Evolutionary conservation across 2,113 vertebrate species (phyloP).

Genomic region (Tenebrosternarchus preto): DNA sequence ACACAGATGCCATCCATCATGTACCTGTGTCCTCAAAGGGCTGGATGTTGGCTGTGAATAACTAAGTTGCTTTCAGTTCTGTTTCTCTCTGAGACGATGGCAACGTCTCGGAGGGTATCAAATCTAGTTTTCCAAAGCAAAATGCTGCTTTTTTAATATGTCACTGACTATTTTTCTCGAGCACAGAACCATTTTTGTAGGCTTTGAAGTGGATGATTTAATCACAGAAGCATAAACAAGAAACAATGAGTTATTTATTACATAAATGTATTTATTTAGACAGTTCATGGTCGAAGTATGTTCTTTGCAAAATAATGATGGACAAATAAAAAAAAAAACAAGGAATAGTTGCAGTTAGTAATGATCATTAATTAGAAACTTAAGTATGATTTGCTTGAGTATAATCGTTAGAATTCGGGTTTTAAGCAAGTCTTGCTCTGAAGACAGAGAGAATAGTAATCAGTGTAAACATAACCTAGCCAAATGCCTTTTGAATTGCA

Average conservation of each 20-base stretch:
- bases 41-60: background rate
- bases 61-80: background rate
- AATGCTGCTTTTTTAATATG: background rate
- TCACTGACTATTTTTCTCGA: conserved; percentile 2
- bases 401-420: conserved; percentile 28
- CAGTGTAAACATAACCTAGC: conserved; percentile 26
- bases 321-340: background rate
- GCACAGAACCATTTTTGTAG: background rate
- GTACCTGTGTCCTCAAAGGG: background rate
- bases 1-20: background rate
- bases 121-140: conserved; percentile 5
- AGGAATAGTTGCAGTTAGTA: background rate
- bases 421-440: background rate
- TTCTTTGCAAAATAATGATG: no score
- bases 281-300: background rate
- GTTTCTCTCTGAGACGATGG: background rate
- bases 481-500: conserved; percentile 30
- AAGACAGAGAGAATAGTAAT: conserved; percentile 18
- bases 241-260: background rate
- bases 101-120: background rate
- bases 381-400: background rate
- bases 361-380: background rate
- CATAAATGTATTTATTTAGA: background rate
- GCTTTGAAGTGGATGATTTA: background rate
- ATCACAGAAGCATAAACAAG: no score